phyloP scores from a whole-genome alignment of 2,888 invertebrate genomes.

The Epistrophella euchroma region DNA sequence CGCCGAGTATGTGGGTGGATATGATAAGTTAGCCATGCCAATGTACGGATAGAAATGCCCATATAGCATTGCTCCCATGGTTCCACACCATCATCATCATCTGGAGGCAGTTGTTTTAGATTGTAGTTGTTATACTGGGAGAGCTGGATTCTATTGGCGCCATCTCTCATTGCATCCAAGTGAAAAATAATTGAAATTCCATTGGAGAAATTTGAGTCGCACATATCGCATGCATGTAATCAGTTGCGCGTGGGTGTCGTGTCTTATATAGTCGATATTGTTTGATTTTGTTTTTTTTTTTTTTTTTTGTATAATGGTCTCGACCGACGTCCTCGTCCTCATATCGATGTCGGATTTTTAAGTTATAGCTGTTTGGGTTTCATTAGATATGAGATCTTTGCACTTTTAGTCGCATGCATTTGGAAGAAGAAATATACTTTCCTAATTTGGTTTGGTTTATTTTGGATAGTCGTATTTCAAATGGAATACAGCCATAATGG shows the following conservation, averaged over 20 bases:
- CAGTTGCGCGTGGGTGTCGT: slow-evolving; percentile 65
- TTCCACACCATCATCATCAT: slow-evolving; percentile 13
- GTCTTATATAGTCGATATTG: slow-evolving; percentile 15
- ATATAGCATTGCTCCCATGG: slow-evolving; percentile 33
- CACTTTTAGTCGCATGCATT: slow-evolving; percentile 25
- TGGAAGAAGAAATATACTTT: background rate
- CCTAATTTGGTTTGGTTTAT: background rate
- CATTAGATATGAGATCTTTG: slow-evolving; percentile 46
- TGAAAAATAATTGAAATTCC: slow-evolving; percentile 75
- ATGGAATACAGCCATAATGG: too few relatives aligned
- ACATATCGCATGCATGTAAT: slow-evolving; percentile 58
- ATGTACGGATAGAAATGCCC: slow-evolving; percentile 18
- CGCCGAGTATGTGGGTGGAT: slow-evolving; percentile 50
- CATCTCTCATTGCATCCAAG: slow-evolving; percentile 55
- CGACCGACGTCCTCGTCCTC: background rate
- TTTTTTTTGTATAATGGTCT: too few relatives aligned
- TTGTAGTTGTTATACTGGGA: too few relatives aligned
- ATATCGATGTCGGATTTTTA: background rate
- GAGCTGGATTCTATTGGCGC: slow-evolving; percentile 60
- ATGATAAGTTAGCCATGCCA: slow-evolving; percentile 61
- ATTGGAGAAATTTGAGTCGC: slow-evolving; percentile 70
- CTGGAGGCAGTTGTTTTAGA: slow-evolving; percentile 46
- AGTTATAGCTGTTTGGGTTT: slow-evolving; percentile 15
- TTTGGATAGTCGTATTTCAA: too few relatives aligned
- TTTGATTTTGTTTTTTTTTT: slow-evolving; percentile 1